Percentiles rank a stretch among this genome's conserved stretches.
Conservation (phyloP, 92 coral and sea anemone genomes). For the Palythoa grandiflora region DNA sequence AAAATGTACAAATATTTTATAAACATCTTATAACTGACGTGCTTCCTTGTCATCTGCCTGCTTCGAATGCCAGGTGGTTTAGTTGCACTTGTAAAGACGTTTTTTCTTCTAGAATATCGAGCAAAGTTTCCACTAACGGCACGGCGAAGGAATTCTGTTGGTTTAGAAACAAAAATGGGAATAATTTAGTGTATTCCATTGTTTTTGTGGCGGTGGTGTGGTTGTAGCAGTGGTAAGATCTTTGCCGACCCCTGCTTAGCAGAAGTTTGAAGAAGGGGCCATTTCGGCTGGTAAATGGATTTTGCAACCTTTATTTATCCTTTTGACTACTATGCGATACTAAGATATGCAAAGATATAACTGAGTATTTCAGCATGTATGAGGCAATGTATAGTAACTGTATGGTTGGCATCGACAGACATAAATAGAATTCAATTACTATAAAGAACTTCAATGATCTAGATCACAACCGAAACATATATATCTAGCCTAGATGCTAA, state of each 20-base stretch:
- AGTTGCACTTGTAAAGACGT: slow-evolving; percentile 32
- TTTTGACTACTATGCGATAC: background rate
- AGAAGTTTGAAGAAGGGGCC: background rate
- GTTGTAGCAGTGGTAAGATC: background rate
- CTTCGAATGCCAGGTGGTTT: slow-evolving; percentile 21
- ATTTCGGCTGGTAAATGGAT: background rate
- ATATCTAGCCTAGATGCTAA: background rate
- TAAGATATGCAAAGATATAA: too few species aligned
- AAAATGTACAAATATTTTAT: too few species aligned
- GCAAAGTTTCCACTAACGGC: slow-evolving; percentile 26
- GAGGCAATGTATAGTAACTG: background rate
- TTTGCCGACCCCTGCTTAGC: background rate
- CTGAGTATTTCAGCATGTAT: background rate
- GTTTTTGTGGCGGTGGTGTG: background rate
- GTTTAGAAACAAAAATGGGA: background rate
- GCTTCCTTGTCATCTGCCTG: slow-evolving; percentile 1
- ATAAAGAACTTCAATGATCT: too few species aligned
- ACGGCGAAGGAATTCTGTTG: slow-evolving; percentile 32
- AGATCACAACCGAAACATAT: too few species aligned
- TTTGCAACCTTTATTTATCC: background rate
- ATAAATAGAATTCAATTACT: too few species aligned
- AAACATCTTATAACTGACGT: background rate
- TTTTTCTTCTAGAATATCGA: slow-evolving; percentile 32
- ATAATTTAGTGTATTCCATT: background rate
- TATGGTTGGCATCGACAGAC: too few species aligned